Evolutionary conservation across 2,797 vertebrate genomes (phyloP).

Genomic region (Muraenolepis orangiensis): DNA sequence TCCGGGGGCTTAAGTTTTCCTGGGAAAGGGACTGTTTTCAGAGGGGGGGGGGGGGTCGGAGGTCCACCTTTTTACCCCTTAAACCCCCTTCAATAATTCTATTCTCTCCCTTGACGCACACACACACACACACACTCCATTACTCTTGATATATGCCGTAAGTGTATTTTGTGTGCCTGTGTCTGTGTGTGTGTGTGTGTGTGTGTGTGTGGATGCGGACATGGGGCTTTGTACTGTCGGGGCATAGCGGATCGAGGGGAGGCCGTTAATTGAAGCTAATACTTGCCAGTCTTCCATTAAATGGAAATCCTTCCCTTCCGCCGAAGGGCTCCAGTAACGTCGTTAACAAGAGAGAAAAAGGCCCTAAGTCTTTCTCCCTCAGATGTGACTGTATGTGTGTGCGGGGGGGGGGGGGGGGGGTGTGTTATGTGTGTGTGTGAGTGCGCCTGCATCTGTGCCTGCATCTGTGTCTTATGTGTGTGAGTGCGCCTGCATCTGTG

Average conservation of each 20-base stretch:
- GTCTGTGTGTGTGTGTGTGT: neutral
- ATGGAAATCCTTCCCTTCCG: constrained; percentile 18
- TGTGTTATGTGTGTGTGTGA: constrained; percentile 8
- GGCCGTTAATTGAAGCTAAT: constrained; percentile 16
- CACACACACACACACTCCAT: no score
- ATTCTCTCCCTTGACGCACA: neutral
- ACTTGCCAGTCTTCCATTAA: constrained; percentile 26
- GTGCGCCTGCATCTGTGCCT: neutral
- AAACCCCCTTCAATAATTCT: neutral
- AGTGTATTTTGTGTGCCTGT: neutral
- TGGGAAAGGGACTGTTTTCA: neutral
- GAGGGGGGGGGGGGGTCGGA: no score
- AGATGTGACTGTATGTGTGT: constrained; percentile 19
- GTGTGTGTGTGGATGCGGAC: neutral
- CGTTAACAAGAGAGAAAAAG: constrained; percentile 25
- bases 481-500: neutral
- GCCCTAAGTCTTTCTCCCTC: constrained; percentile 24
- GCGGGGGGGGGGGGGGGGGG: no score
- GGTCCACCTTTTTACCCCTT: neutral
- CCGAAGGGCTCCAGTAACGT: constrained; percentile 7
- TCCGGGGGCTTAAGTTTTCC: constrained; percentile 14
- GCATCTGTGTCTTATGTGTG: no score
- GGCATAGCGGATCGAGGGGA: neutral
- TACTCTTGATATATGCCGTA: neutral
- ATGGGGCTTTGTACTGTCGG: neutral